Evolutionary conservation across 2,888 invertebrate genomes (phyloP), one percentile per base, ranked within the genome.

Genomic region (Zaprionus bogoriensis): DNA sequence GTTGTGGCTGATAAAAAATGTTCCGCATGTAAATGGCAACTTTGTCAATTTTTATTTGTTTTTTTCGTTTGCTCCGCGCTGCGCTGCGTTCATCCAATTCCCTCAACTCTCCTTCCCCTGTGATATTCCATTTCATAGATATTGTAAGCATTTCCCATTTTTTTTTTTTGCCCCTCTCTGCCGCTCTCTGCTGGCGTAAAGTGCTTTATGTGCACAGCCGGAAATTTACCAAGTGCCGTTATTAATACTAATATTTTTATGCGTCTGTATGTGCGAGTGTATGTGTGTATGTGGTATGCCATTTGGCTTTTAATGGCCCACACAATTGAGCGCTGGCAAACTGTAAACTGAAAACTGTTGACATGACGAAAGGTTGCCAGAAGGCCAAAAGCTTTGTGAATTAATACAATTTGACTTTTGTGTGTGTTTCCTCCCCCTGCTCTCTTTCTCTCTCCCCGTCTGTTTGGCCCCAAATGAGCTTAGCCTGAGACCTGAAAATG

Each of bases 201-300:
- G 64, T 67, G 72, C 68, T 72, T 72, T 68, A 58, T 69, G 61
- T 47, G 65, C 61, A 51, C 53, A 44, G 57, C 60, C 67, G 63
- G 57, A 74, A 73, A 70, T 70, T 67, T 64, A 53, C 64, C 79
- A 65, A 62, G 59, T 65, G 75, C 62, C 62, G 69, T 77, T 78
- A 77, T 75, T 78, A 79, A 75, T 73, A 78, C 72, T 75, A 77
- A 77, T 81, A 64, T 74, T 61, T 61, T 41, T 41, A 41, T 47
- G 19, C 48, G n/a, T 44, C 10, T 28, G 9, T 45, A 6, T 19
- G 28, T 30, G 23, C 28, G 17, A 12, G 20, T 22, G 27, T 27
- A 25, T 19, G 14, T 47, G 23, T 25, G 25, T 42, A n/a, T 30
- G 23, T 44, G 58, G 17, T 55, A 36, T 7, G 41, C 38, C 69